phyloP scores from a whole-genome alignment of 2,888 invertebrate genomes.

The Limnephilus marmoratus region DNA sequence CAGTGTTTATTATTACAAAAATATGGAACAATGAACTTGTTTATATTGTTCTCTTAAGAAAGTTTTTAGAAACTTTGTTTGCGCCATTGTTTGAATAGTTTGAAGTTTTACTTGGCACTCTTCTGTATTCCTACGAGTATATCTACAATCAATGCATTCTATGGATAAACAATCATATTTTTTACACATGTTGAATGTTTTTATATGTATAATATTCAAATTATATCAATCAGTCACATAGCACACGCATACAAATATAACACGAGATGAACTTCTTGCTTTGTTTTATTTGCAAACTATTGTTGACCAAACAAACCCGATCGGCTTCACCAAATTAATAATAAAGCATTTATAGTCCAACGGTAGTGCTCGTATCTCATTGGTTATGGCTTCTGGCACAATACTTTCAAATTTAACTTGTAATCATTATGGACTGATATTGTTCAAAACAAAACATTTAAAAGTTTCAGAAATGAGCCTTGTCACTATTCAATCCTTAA shows the following conservation, averaged over 20 bases:
- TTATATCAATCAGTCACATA: conserved; percentile 58
- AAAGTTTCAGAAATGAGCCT: conserved; percentile 33
- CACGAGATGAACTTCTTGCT: conserved; percentile 24
- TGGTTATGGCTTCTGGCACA: not conserved
- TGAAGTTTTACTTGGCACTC: conserved; percentile 46
- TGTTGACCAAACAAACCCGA: conserved; percentile 17
- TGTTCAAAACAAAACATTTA: not conserved
- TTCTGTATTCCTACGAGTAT: conserved; percentile 29
- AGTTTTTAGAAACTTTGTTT: conserved; percentile 35
- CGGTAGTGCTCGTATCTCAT: not conserved
- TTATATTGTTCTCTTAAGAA: conserved; percentile 38
- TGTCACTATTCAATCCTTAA: conserved; percentile 41
- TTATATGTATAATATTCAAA: conserved; percentile 39
- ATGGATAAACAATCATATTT: conserved; percentile 37
- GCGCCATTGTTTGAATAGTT: conserved; percentile 40
- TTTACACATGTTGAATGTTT: conserved; percentile 38
- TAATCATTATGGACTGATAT: conserved; percentile 14
- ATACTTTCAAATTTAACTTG: not conserved
- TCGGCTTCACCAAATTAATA: not conserved
- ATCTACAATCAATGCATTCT: conserved; percentile 39
- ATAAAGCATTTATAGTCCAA: not conserved
- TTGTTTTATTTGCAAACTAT: conserved; percentile 26
- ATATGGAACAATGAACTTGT: conserved; percentile 55
- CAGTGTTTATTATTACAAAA: conserved; percentile 57
- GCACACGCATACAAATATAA: conserved; percentile 39